Evolutionary conservation across 2,113 vertebrate species (phyloP).

Genomic region (Labrus mixtus): DNA sequence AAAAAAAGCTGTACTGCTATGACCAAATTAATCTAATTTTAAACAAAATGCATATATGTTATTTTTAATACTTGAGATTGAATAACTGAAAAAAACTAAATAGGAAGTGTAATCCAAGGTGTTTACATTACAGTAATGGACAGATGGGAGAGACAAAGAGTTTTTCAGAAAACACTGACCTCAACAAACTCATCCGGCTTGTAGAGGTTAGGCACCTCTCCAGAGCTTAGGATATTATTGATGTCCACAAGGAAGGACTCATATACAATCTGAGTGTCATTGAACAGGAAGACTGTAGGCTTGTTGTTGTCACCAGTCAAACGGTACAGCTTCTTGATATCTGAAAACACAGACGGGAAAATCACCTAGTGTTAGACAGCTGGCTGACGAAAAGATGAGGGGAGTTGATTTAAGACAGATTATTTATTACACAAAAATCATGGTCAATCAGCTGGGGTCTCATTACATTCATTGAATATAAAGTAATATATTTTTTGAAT

Average conservation of each 20-base stretch:
- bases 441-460: background rate
- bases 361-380: background rate
- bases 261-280: conserved; percentile 88
- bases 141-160: too few relatives aligned
- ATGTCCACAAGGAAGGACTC: conserved; percentile 92
- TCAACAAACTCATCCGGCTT: conserved; percentile 89
- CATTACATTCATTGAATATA: too few relatives aligned
- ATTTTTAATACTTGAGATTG: too few relatives aligned
- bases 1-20: too few relatives aligned
- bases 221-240: conserved; percentile 91
- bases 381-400: background rate
- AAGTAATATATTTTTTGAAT: too few relatives aligned
- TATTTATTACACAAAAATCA: background rate
- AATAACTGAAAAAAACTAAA: too few relatives aligned
- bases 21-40: too few relatives aligned
- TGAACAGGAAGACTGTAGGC: conserved; percentile 90
- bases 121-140: too few relatives aligned
- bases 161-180: conserved; percentile 67
- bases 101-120: too few relatives aligned
- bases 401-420: background rate
- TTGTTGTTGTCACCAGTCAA: conserved; percentile 88
- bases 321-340: conserved; percentile 89
- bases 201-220: conserved; percentile 92
- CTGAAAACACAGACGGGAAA: conserved; percentile 66
- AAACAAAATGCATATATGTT: too few relatives aligned